phyloP scores from a whole-genome alignment of 2,113 vertebrate species.

The Pogona vitticeps region DNA sequence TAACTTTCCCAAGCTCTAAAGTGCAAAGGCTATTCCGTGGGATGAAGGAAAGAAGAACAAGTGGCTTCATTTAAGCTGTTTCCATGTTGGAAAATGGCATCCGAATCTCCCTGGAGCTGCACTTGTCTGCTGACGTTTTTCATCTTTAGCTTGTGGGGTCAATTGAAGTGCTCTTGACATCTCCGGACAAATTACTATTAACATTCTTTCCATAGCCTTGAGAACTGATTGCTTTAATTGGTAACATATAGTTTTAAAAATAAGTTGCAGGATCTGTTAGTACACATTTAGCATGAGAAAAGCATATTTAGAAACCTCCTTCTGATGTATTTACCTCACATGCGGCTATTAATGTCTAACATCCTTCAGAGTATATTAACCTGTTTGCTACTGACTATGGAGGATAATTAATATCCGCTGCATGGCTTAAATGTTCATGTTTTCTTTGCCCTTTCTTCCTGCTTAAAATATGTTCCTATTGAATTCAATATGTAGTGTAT shows the following conservation, averaged over 20 bases:
- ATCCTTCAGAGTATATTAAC: conserved; percentile 21
- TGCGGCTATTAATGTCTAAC: background rate
- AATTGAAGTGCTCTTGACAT: conserved; percentile 9
- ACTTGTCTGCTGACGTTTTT: conserved; percentile 26
- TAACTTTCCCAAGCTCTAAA: too few relatives aligned
- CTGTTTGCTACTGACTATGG: conserved; percentile 26
- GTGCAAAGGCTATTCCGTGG: background rate
- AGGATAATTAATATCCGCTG: conserved; percentile 20
- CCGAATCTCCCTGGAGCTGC: background rate
- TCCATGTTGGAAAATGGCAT: conserved; percentile 19
- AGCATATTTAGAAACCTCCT: conserved; percentile 19
- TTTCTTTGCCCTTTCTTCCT: background rate
- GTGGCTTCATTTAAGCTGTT: background rate
- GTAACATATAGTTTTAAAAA: conserved; percentile 32
- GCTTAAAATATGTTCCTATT: background rate
- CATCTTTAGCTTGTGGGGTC: background rate
- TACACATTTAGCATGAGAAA: background rate
- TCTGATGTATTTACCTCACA: background rate
- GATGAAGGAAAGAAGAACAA: background rate
- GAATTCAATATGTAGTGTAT: background rate
- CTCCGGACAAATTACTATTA: conserved; percentile 26
- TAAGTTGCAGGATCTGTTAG: conserved; percentile 16
- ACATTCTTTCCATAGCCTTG: conserved; percentile 24
- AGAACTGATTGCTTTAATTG: conserved; percentile 18
- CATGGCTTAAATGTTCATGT: conserved; percentile 15